Base-by-base conservation (phyloP, 2,888 invertebrate genomes). In the Tenthredo mesomela region DNA sequence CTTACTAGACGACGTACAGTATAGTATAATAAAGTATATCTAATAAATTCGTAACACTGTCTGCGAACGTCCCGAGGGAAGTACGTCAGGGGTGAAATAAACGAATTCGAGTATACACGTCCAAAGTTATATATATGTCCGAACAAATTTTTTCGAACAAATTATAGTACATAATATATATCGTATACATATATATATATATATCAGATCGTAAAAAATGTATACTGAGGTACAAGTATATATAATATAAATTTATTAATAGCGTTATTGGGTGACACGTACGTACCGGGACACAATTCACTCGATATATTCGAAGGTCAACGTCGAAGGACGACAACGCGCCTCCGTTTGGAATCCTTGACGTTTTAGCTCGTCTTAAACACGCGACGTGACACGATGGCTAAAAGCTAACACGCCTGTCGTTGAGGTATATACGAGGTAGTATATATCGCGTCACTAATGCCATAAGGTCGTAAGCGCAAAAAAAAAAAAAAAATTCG, bases 261-360 rank as follows among this genome's bases (percentile, higher is more conserved):
- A 47, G 47, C 15, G 47, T 47, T 47, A 47, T 47, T 47, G 47
- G 47, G 47, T 12, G 47, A 47, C 47, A 47, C 47, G 84, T 82
- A 47, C 47, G 84, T 82, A 75, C 58, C 71, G 77, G 82, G 82
- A 84, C 84, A 77, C 83, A 71, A 85, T 85, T 77, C 82, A 71
- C 40, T 71, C 70, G 70, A 71, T 40, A 71, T 40, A 40, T 61
- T 6, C 70, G 40, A 71, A 71, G 70, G 70, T 71, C 70, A 84
- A 67, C 50, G 73, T 84, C 85, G 61, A 86, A 71, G 86, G 86
- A 67, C 86, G 86, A 67, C 86, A 84, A 54, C 54, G 86, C 83
- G 75, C 86, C 86, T 84, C 82, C 33, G 3, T 47, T 47, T 40
- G 70, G 40, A 9, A 71, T 33, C 70, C 37, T 71, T 71, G 70